Evolutionary conservation across 2,113 vertebrate genomes (phyloP).

Genomic region (Corythaeola cristata): DNA sequence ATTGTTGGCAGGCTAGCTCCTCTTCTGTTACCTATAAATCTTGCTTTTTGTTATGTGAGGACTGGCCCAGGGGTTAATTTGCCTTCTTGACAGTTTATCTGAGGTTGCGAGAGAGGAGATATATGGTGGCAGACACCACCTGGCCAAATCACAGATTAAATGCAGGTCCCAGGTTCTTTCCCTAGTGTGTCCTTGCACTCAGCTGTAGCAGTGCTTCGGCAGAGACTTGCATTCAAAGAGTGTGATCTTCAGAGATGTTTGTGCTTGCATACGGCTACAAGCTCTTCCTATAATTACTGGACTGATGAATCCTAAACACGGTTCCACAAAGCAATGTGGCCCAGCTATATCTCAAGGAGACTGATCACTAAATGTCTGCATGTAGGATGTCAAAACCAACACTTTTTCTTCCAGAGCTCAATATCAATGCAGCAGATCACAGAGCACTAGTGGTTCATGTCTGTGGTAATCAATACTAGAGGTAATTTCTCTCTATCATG

Average conservation of each 20-base stretch:
- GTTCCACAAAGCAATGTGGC: background rate
- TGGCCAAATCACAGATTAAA: background rate
- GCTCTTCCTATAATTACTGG: background rate
- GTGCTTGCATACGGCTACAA: background rate
- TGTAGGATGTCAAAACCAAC: background rate
- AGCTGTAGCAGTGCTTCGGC: background rate
- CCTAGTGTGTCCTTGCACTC: background rate
- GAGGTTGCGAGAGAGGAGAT: background rate
- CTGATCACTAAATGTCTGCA: background rate
- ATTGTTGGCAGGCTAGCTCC: background rate
- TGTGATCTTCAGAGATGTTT: background rate
- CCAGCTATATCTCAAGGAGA: background rate
- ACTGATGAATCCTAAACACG: background rate
- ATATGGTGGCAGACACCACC: background rate
- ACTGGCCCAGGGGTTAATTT: background rate
- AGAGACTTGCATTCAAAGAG: background rate
- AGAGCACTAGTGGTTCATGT: background rate
- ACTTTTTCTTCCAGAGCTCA: background rate
- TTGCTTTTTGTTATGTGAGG: background rate
- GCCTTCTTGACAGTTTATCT: background rate
- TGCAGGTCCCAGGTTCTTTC: background rate
- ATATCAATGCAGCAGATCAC: background rate
- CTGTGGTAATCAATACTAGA: background rate
- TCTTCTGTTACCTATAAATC: background rate
- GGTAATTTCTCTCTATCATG: background rate